Evolutionary conservation across 2,888 invertebrate species (phyloP), one percentile per base, ranked within the genome.

Genomic region (Ormyrus thymus): DNA sequence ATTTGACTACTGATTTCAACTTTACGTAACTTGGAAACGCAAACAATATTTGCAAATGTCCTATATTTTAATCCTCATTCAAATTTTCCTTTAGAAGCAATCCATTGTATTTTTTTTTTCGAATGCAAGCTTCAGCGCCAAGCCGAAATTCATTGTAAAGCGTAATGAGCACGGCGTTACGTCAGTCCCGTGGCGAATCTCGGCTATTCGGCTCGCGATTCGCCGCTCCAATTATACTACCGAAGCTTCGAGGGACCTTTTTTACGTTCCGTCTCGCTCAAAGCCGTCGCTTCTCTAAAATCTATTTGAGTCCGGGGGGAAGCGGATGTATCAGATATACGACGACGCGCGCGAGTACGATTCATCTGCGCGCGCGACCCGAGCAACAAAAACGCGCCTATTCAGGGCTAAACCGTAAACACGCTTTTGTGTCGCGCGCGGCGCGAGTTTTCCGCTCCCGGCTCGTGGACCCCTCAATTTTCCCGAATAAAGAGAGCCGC

Each of bases 201-300:
- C 15, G 7, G 66, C 55, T 64, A 72, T 76, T 62, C 69, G 74
- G 64, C 45, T 59, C 73, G 73, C 64, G 69, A 70, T 56, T 75
- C 76, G n/a, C 59, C 69, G 76, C 80, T 80, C 76, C 77, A 77
- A 80, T 80, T 80, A 80, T 80, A 77, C 64, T 29, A 59, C 51
- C 68, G 29, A 51, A 58, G 66, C 51, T 43, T 43, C 29, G 51
- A 58, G 68, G 51, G 70, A 66, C 53, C 43, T 71, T 62, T 61
- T 72, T 71, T 72, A n/a, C 71, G 51, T 45, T 43, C 61, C 64
- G 11, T 64, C 59, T 66, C 72, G 43, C 46, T 69, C 68, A 55
- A 53, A 69, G 61, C 55, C 55, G 68, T 50, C 29, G 76, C 62
- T 69, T 74, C 68, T 66, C 65, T 59, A 66, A 75, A 66, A 66